phyloP scores from a whole-genome alignment of 2,888 invertebrate species.

The Nemapogon koenigi region DNA sequence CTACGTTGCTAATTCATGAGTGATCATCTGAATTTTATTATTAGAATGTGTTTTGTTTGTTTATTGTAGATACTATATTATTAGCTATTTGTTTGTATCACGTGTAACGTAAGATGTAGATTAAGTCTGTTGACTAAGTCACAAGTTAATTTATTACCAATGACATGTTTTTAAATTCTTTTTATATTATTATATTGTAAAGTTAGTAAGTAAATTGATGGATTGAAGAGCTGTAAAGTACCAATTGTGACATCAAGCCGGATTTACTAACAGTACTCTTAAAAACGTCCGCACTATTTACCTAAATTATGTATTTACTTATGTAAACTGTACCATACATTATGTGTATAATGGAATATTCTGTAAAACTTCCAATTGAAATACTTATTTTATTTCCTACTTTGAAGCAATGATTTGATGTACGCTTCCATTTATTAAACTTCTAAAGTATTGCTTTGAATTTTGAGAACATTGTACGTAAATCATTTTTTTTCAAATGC shows the following conservation, averaged over 20 bases:
- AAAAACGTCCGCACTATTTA: no score
- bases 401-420: neutral
- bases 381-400: neutral
- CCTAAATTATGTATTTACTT: no score
- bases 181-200: slow-evolving; percentile 21
- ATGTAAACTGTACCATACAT: slow-evolving; percentile 7
- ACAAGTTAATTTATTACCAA: slow-evolving; percentile 64
- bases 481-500: neutral
- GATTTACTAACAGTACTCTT: no score
- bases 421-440: neutral
- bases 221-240: slow-evolving; percentile 1
- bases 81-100: neutral
- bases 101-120: neutral
- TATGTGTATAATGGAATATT: neutral
- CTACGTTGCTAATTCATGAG: slow-evolving; percentile 31
- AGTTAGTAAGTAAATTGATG: slow-evolving; percentile 12
- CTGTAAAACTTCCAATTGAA: slow-evolving; percentile 1
- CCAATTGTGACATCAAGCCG: no score
- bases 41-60: slow-evolving; percentile 1
- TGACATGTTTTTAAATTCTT: slow-evolving; percentile 59
- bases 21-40: no score
- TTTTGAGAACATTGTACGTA: slow-evolving; percentile 1
- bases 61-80: slow-evolving; percentile 1
- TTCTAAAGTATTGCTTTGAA: slow-evolving; percentile 3
- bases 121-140: slow-evolving; percentile 59